phyloP scores from a whole-genome alignment of 1,140 invertebrate species.

The Penaeus japonicus region DNA sequence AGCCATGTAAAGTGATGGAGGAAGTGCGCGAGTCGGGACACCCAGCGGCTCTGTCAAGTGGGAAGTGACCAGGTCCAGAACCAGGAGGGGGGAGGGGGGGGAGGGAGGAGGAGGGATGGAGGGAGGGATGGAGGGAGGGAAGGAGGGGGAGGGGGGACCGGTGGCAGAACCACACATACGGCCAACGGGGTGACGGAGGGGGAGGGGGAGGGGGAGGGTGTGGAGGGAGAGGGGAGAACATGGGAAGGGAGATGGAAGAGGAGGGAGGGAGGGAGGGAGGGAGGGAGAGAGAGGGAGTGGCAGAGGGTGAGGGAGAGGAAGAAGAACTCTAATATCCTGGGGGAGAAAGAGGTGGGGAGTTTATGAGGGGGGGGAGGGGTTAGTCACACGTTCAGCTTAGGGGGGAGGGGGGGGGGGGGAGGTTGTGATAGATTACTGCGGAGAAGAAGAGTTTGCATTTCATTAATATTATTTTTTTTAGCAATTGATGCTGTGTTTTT shows the following conservation, averaged over 20 bases:
- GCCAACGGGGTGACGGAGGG: neutral
- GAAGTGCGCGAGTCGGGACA: constrained; percentile 29
- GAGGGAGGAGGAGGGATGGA: neutral
- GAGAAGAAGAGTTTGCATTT: no score
- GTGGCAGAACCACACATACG: neutral
- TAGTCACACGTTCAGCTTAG: no score
- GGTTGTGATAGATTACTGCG: no score
- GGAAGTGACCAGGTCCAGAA: neutral
- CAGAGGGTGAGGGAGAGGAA: neutral
- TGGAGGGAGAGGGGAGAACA: neutral
- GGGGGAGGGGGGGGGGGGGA: no score
- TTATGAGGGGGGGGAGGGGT: no score
- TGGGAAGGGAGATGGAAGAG: neutral
- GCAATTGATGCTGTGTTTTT: no score
- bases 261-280: neutral
- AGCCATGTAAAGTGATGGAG: constrained; percentile 45
- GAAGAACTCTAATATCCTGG: neutral
- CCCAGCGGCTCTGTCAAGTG: constrained; percentile 3
- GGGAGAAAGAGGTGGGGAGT: no score
- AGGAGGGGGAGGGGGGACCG: neutral
- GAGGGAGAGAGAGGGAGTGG: neutral
- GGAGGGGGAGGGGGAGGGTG: neutral
- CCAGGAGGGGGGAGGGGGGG: neutral
- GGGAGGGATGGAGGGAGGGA: neutral
- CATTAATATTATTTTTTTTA: no score